Conservation (phyloP, 2,113 vertebrate genomes). For the Oncorhynchus nerka region DNA sequence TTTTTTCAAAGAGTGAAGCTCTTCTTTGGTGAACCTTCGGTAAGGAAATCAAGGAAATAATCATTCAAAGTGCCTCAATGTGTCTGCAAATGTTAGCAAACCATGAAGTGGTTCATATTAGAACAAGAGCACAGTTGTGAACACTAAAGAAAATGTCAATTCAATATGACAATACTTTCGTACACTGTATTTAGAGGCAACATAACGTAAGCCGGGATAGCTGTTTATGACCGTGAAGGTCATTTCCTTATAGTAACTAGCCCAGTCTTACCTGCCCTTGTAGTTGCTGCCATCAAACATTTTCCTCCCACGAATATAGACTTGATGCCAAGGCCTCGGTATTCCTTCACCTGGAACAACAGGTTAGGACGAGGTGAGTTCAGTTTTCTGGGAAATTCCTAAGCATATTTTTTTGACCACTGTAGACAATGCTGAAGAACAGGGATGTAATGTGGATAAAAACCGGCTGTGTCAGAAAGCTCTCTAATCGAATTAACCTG, state of each 20-base stretch:
- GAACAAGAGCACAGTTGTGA: not conserved
- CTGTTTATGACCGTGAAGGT: not conserved
- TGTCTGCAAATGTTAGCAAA: no score
- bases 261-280: conserved; percentile 59
- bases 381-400: no score
- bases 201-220: not conserved
- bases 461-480: no score
- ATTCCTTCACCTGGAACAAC: conserved; percentile 42
- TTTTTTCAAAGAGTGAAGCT: conserved; percentile 24
- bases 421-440: no score
- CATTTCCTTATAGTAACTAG: not conserved
- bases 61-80: not conserved
- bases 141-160: not conserved
- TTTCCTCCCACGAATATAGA: conserved; percentile 59
- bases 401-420: no score
- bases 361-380: no score
- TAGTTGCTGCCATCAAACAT: conserved; percentile 57
- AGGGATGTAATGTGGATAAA: no score
- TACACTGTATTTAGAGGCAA: not conserved
- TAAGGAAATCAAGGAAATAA: not conserved
- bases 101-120: not conserved
- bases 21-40: conserved; percentile 41
- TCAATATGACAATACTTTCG: not conserved
- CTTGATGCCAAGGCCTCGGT: conserved; percentile 54
- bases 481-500: no score